These are phyloP conservation scores for Mugil cephalus DNA, from an alignment of 2,113 vertebrate species.

Conservation along the genomic window DNA sequence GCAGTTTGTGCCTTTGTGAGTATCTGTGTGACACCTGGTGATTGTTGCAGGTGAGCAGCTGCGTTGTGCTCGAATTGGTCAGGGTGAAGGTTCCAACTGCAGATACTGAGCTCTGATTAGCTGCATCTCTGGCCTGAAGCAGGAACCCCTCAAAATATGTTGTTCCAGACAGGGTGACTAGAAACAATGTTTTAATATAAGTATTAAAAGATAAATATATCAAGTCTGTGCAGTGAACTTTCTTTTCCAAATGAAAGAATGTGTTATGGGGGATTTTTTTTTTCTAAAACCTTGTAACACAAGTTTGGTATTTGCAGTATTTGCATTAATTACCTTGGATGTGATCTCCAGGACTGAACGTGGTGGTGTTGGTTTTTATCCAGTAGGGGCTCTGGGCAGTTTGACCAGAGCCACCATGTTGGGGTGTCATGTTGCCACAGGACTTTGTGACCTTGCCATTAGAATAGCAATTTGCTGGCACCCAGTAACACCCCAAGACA, in stretches of 20 bases:
- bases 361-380: slow-evolving; percentile 77
- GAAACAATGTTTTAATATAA: neutral
- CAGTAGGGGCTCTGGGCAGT: slow-evolving; percentile 68
- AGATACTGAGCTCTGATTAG: slow-evolving; percentile 50
- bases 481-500: slow-evolving; percentile 7
- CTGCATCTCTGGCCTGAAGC: slow-evolving; percentile 85
- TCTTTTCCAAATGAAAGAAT: no score
- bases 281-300: no score
- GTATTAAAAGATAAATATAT: neutral
- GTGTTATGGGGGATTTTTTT: no score
- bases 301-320: no score
- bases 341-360: slow-evolving; percentile 83
- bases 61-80: slow-evolving; percentile 74
- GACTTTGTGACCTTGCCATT: slow-evolving; percentile 79
- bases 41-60: slow-evolving; percentile 85
- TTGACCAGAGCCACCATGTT: slow-evolving; percentile 74
- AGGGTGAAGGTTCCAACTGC: slow-evolving; percentile 86
- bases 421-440: slow-evolving; percentile 86
- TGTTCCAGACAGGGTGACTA: slow-evolving; percentile 56
- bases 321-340: slow-evolving; percentile 83
- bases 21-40: slow-evolving; percentile 75
- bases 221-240: no score
- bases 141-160: slow-evolving; percentile 87
- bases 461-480: slow-evolving; percentile 74
- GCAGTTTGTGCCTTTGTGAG: no score